Percentiles rank a stretch among this genome's conserved stretches.
phyloP scores from a whole-genome alignment of 2,113 vertebrate genomes.

The Scomber colias region DNA sequence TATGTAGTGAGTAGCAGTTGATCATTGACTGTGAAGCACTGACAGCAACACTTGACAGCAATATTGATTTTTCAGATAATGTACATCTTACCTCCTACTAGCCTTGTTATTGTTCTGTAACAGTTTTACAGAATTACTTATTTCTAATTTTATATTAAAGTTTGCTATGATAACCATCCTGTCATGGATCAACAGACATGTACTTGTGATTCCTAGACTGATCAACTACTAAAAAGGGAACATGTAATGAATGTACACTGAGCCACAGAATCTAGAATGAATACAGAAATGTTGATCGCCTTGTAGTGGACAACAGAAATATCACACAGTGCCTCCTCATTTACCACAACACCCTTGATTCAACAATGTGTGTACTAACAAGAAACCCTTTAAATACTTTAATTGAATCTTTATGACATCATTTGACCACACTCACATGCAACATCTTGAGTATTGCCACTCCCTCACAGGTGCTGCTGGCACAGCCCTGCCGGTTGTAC shows the following conservation, averaged over 20 bases:
- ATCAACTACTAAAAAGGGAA: constrained; percentile 8
- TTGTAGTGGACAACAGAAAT: no score
- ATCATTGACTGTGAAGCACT: background rate
- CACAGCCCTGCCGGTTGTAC: constrained; percentile 89
- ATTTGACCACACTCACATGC: constrained; percentile 83
- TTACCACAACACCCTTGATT: background rate
- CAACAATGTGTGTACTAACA: background rate
- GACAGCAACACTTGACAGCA: background rate
- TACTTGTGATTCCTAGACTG: background rate
- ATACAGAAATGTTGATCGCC: background rate
- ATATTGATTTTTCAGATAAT: background rate
- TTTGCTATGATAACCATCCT: background rate
- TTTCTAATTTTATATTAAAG: background rate
- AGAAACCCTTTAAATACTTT: background rate
- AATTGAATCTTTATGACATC: background rate
- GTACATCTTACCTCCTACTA: background rate
- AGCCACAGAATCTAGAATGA: no score
- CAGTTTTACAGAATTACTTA: background rate
- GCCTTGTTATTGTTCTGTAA: background rate
- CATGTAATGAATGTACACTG: background rate
- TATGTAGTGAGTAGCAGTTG: background rate
- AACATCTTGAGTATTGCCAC: constrained; percentile 90
- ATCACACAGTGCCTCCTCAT: background rate
- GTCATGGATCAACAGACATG: background rate
- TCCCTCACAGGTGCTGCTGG: constrained; percentile 94